Percentiles rank a stretch among this genome's conserved stretches.
These are phyloP conservation scores for Engystomops pustulosus DNA, from an alignment of 2,113 vertebrate genomes.

Conservation along the genomic window DNA sequence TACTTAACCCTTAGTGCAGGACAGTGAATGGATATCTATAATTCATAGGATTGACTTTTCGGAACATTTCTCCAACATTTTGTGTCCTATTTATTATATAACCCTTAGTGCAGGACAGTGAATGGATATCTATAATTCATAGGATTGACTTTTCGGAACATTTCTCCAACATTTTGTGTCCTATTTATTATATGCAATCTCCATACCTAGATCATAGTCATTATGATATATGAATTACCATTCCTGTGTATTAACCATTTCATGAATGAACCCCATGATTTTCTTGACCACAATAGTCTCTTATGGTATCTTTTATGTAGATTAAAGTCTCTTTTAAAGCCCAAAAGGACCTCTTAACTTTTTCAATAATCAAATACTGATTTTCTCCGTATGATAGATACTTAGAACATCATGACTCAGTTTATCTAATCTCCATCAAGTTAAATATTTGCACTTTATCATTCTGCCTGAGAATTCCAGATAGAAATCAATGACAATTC, in stretches of 20 bases:
- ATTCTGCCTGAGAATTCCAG: neutral
- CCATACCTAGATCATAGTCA: too few species aligned
- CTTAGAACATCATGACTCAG: neutral
- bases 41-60: neutral
- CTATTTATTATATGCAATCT: too few species aligned
- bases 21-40: neutral
- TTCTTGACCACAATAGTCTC: neutral
- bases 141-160: neutral
- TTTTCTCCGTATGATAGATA: neutral
- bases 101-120: conserved; percentile 16
- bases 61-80: too few species aligned
- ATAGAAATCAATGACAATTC: neutral
- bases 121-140: neutral
- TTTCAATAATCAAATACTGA: neutral
- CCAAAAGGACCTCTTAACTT: neutral
- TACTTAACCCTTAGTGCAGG: conserved; percentile 27
- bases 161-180: too few species aligned
- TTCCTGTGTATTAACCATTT: neutral
- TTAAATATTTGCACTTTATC: neutral
- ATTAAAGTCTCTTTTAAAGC: neutral
- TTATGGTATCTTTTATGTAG: neutral
- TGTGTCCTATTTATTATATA: too few species aligned
- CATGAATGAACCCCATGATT: neutral
- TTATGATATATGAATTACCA: neutral
- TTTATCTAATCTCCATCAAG: neutral